Conservation (phyloP, 2,888 invertebrate species). For the Asteroscopus sphinx region DNA sequence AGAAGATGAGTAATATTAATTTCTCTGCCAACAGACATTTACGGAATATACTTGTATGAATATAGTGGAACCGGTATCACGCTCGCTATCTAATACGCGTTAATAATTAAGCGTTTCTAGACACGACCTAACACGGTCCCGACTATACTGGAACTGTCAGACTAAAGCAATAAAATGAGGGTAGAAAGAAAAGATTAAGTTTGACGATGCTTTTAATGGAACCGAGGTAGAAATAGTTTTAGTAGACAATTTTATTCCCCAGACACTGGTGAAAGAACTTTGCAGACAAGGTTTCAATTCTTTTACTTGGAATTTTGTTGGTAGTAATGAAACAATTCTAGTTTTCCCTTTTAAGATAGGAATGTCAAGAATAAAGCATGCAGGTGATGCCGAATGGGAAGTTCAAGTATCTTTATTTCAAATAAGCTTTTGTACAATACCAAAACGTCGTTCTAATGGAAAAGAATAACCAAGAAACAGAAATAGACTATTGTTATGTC, state of each 20-base stretch:
- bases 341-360: too few species aligned
- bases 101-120: constrained; percentile 53
- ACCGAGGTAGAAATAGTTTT: constrained; percentile 14
- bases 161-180: constrained; percentile 24
- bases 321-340: too few species aligned
- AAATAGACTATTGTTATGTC: too few species aligned
- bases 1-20: constrained; percentile 30
- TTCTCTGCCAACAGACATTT: constrained; percentile 15
- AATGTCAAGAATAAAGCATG: too few species aligned
- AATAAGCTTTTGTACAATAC: too few species aligned
- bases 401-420: too few species aligned
- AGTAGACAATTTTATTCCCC: constrained; percentile 24
- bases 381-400: too few species aligned
- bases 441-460: too few species aligned
- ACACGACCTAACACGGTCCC: constrained; percentile 40
- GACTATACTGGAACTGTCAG: constrained; percentile 27
- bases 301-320: too few species aligned
- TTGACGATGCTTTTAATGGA: constrained; percentile 21
- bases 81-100: constrained; percentile 43
- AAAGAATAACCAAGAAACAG: too few species aligned
- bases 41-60: constrained; percentile 31
- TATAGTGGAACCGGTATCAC: constrained; percentile 31
- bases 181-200: constrained; percentile 27
- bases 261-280: constrained; percentile 12
- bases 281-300: not conserved